Conservation (phyloP, 2,113 vertebrate species). For the Hippocampus abdominalis region DNA sequence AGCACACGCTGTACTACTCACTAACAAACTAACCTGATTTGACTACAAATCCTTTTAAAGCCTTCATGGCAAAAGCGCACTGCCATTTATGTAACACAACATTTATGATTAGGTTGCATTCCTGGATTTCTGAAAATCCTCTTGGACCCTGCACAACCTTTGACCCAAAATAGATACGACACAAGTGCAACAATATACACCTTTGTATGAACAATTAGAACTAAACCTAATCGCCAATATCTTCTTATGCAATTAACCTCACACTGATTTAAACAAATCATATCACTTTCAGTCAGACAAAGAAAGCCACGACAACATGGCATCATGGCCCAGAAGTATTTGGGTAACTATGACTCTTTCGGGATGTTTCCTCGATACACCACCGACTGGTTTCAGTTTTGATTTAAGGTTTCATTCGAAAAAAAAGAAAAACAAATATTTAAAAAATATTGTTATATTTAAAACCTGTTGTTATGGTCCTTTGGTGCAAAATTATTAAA, state of each 20-base stretch:
- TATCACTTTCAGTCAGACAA: background rate
- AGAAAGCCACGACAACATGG: background rate
- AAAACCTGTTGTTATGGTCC: no score
- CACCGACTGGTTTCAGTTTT: no score
- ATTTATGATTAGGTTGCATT: conserved; percentile 49
- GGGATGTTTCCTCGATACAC: no score
- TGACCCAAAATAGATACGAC: conserved; percentile 28
- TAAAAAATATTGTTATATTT: no score
- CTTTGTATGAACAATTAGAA: conserved; percentile 3
- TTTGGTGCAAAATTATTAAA: no score
- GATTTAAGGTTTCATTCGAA: no score
- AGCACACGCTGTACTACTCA: conserved; percentile 21
- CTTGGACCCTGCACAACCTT: conserved; percentile 9
- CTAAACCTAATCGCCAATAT: background rate
- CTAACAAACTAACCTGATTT: conserved; percentile 29
- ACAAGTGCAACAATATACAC: background rate
- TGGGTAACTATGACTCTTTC: no score
- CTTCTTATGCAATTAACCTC: background rate
- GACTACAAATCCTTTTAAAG: conserved; percentile 53
- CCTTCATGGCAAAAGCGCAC: conserved; percentile 28
- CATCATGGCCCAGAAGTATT: background rate
- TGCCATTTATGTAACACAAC: conserved; percentile 45
- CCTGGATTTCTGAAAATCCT: conserved; percentile 35
- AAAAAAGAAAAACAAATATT: no score
- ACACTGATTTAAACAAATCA: background rate